Conservation (phyloP, 2,888 invertebrate genomes). For the Protophormia terraenovae region DNA sequence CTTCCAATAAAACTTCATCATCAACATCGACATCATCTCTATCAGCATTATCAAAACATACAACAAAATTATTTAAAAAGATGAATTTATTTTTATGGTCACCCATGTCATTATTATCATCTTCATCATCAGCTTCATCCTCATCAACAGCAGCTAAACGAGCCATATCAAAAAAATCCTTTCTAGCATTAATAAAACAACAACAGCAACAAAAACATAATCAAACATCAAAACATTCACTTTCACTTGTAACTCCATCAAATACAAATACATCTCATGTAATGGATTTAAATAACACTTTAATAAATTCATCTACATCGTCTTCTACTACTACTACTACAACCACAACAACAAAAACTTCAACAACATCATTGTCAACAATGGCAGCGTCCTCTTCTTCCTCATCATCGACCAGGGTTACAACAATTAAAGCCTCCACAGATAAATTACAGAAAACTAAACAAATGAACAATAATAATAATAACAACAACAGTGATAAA, state of each 20-base stretch:
- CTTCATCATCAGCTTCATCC: constrained; percentile 62
- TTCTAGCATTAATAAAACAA: constrained; percentile 29
- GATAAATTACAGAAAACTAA: constrained; percentile 55
- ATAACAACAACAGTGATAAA: constrained; percentile 37
- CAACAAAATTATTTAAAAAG: constrained; percentile 66
- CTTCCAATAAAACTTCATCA: constrained; percentile 55
- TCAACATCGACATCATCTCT: constrained; percentile 29
- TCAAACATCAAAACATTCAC: constrained; percentile 15
- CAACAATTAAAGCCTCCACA: constrained; percentile 42
- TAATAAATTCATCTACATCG: constrained; percentile 66
- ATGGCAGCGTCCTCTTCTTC: constrained; percentile 43
- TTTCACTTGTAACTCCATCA: constrained; percentile 30
- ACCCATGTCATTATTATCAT: constrained; percentile 68
- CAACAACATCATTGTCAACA: constrained; percentile 62
- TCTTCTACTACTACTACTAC: constrained; percentile 63
- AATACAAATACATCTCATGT: constrained; percentile 38
- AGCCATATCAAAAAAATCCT: constrained; percentile 50
- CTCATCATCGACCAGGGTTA: constrained; percentile 62
- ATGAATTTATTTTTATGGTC: constrained; percentile 71
- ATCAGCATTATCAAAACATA: constrained; percentile 37
- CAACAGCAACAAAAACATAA: not conserved
- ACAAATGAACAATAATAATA: constrained; percentile 45
- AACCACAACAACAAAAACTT: constrained; percentile 48
- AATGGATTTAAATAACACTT: constrained; percentile 61
- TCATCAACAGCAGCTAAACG: constrained; percentile 68